A percentile compares a stretch with the other conserved stretches of the same genome.
Conservation (phyloP, 2,888 invertebrate genomes). For the Tipula lateralis region DNA sequence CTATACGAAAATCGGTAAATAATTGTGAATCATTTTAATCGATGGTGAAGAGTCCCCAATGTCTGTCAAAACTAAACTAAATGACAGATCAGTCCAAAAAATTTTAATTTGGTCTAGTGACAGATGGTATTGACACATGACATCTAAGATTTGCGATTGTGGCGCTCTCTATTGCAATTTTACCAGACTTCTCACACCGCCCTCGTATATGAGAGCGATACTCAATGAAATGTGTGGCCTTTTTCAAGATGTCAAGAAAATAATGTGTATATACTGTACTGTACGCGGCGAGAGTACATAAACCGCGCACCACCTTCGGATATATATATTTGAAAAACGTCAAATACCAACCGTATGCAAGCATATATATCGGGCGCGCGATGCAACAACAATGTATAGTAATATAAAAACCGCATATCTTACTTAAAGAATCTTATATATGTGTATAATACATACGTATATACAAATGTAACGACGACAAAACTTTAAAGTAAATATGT, state of each 20-base stretch:
- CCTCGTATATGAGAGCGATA: neutral
- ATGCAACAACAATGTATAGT: neutral
- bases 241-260: neutral
- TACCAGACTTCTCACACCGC: too few species aligned
- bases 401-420: neutral
- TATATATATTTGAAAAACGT: neutral
- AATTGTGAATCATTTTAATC: too few species aligned
- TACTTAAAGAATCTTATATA: neutral
- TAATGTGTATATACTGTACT: too few species aligned
- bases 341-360: neutral
- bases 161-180: too few species aligned
- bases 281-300: neutral
- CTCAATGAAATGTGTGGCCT: neutral
- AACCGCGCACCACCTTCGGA: neutral
- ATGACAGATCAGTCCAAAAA: too few species aligned
- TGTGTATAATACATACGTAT: too few species aligned
- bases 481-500: neutral
- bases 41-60: too few species aligned
- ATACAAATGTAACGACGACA: conserved; percentile 13
- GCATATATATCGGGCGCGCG: neutral
- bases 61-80: too few species aligned
- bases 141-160: too few species aligned
- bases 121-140: too few species aligned
- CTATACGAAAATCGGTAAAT: too few species aligned
- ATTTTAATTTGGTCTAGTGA: too few species aligned